Conservation (phyloP, 2,797 vertebrate species). For the Otolemur crassicaudatus region DNA sequence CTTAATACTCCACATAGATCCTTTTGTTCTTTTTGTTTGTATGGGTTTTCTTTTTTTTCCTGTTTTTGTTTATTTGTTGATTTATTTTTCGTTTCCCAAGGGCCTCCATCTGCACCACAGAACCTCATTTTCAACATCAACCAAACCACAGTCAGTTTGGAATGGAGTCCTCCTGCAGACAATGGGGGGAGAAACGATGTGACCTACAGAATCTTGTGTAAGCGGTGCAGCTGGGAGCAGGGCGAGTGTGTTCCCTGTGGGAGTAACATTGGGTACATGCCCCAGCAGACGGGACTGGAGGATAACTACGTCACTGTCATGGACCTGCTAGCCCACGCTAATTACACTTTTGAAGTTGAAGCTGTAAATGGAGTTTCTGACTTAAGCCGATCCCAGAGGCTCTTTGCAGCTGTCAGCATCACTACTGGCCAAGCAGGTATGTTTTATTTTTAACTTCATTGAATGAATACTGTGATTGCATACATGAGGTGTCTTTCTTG, state of each 20-base stretch:
- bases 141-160: constrained; percentile 97
- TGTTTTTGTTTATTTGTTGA: constrained; percentile 66
- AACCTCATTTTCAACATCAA: constrained; percentile 99
- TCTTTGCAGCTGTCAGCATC: constrained; percentile 97
- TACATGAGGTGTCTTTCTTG: background rate
- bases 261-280: constrained; percentile 95
- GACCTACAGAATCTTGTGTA: constrained; percentile 96
- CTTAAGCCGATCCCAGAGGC: constrained; percentile 96
- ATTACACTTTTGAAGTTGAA: constrained; percentile 99
- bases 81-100: constrained; percentile 87
- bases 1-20: constrained; percentile 8
- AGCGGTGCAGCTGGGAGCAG: constrained; percentile 97
- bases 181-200: constrained; percentile 96
- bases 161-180: constrained; percentile 98
- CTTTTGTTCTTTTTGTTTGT: constrained; percentile 14
- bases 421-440: constrained; percentile 99
- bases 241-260: constrained; percentile 97
- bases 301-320: constrained; percentile 95
- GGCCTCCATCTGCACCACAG: constrained; percentile 98
- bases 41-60: background rate
- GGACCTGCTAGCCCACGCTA: constrained; percentile 97
- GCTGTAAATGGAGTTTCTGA: constrained; percentile 99
- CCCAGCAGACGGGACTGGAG: constrained; percentile 95
- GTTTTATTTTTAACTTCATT: constrained; percentile 74
- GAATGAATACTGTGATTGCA: background rate